phyloP scores from a whole-genome alignment of 1,140 invertebrate species.

The Gonioctena quinquepunctata region DNA sequence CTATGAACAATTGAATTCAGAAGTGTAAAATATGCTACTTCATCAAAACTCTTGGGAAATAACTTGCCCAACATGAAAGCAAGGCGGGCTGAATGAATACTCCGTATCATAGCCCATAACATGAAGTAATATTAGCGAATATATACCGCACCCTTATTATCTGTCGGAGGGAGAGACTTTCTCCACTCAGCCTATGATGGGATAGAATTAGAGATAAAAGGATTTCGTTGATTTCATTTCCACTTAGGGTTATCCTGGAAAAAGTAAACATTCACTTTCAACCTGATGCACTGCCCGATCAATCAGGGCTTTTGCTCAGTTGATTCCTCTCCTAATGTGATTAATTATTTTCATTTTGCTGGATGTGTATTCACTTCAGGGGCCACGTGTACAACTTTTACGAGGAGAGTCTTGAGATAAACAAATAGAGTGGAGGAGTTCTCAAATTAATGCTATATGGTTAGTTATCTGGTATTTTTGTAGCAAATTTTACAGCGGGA shows the following conservation, averaged over 20 bases:
- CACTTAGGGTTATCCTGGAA: slow-evolving; percentile 22
- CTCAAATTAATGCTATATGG: too few relatives aligned
- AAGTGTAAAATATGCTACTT: too few relatives aligned
- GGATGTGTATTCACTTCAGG: not conserved
- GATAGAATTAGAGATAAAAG: slow-evolving; percentile 27
- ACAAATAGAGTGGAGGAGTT: not conserved
- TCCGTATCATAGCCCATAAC: not conserved
- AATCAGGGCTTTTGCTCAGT: not conserved
- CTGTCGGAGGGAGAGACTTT: not conserved
- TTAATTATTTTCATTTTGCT: not conserved
- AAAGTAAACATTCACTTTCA: slow-evolving; percentile 21
- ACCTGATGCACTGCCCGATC: not conserved
- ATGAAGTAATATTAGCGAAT: slow-evolving; percentile 1
- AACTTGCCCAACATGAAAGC: not conserved
- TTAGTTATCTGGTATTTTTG: too few relatives aligned
- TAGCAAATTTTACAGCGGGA: too few relatives aligned
- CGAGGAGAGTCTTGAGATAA: not conserved
- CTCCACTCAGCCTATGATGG: slow-evolving; percentile 17
- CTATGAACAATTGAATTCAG: too few relatives aligned
- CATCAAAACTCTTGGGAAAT: too few relatives aligned
- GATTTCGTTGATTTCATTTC: slow-evolving; percentile 27
- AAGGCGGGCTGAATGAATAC: not conserved
- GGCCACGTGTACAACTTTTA: not conserved
- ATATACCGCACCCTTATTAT: slow-evolving; percentile 5
- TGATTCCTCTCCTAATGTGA: too few relatives aligned